Base-by-base conservation (phyloP, 2,888 invertebrate genomes). In the Sinohyriopsis cumingii region DNA sequence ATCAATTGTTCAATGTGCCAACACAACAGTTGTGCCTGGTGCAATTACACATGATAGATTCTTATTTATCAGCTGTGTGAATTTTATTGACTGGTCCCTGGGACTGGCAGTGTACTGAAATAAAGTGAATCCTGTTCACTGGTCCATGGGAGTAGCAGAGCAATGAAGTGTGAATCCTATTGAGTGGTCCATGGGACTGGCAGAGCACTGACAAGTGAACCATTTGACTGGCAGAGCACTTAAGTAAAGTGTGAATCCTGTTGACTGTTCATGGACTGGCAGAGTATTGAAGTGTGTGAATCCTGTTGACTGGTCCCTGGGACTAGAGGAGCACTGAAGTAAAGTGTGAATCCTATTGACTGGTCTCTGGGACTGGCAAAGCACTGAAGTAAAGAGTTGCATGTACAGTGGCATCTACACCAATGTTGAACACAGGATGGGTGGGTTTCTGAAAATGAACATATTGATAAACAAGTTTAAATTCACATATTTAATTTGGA, bases 361-460 rank as follows among this genome's bases (percentile, higher is more conserved):
- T 33, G 33, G 33, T 33, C 33, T 0, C 45, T 7, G 83, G 82
- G 56, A 82, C 78, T 12, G 85, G 78, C 59, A 88, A 73, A n/a
- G 75, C 77, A 63, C 81, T 82, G 80, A 90, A 91, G 80, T 86
- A 88, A 59, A 88, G 75, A 55, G 82, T 84, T 18, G 91, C 90
- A 69, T 85, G 84, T 19, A 87, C 78, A 19, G 93, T 93, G 64
- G 92, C 90, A 69, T 94, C 93, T 57, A 94, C 93, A 78, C 94
- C 93, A 75, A 96, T 93, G 90, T 96, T 96, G 89, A 95, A 95
- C 57, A 96, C 91, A 0, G 96, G 95, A 91, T 96, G 96, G 59
- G 94, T 93, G 77, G 93, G 92, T 83, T 93, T 90, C 93, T 93
- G 86, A 67, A 91, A 89, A 71, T 79, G 73, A 73, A 75, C 71